Base-by-base conservation (phyloP, 1,140 invertebrate genomes). In the Drosophila leontia region DNA sequence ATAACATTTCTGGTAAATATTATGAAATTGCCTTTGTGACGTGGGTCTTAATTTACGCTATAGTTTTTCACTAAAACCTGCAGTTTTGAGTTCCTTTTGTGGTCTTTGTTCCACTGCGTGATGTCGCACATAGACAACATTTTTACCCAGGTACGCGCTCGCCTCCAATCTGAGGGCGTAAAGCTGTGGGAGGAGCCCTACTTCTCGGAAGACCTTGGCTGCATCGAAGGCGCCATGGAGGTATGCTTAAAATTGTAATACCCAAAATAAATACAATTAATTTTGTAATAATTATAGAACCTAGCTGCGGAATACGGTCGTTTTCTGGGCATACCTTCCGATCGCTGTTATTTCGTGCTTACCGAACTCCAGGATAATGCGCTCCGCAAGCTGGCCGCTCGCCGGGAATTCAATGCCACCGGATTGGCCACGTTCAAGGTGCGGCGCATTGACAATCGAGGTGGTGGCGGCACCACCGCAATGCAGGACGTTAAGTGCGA, bases 181-280 rank as follows among this genome's bases (percentile, higher is more conserved):
- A 96, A 96, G 85, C 90, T 97, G 48, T 97, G 96, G 96, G 93
- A 95, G 56, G 91, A 94, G 37, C 96, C 96, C 0, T 97, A 95
- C 88, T 95, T 94, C 60, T 84, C 82, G n/a, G 93, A 94, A 70
- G 93, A 93, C 32, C 84, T 92, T 12, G 67, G 91, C 37, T 91
- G 74, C 70, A 74, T 92, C 32, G 92, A 93, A 39, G 77, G 70
- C 1, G 93, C 94, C 48, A 82, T 94, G 78, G 92, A 94, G 92
- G 95, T 93, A 85, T 93, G 69, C 13, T 13, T 2, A 34, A 15
- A 2, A 11, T 13, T 3, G 8, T 7, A 17, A 44, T 8, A 8
- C 3, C 4, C 8, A 11, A 15, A 23, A 34, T 56, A 13, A 47
- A 11, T n/a, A 23, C 23, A 48, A 11, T 29, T 29, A 2, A n/a